phyloP scores from a whole-genome alignment of 1,140 invertebrate species.

The Acyrthosiphon pisum region DNA sequence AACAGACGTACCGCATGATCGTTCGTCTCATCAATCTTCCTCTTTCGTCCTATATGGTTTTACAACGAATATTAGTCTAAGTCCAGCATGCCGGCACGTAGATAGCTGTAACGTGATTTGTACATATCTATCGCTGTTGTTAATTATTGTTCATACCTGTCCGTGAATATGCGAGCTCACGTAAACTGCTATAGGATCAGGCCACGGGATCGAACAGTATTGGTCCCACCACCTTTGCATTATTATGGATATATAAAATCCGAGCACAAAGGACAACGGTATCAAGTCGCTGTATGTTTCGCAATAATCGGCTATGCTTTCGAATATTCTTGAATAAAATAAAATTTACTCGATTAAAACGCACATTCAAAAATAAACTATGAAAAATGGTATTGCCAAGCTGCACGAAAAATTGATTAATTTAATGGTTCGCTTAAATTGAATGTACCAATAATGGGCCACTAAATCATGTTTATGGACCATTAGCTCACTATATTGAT shows the following conservation, averaged over 20 bases:
- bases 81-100: neutral
- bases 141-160: slow-evolving; percentile 64
- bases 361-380: neutral
- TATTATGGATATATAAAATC: slow-evolving; percentile 86
- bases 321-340: slow-evolving; percentile 69
- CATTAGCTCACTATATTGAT: too few species aligned
- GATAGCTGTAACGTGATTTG: neutral
- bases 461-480: too few species aligned
- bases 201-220: slow-evolving; percentile 80
- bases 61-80: neutral
- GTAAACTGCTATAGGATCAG: slow-evolving; percentile 82
- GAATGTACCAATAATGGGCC: too few species aligned
- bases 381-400: too few species aligned
- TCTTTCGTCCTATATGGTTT: slow-evolving; percentile 73
- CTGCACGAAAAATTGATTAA: too few species aligned
- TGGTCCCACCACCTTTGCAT: slow-evolving; percentile 94
- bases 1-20: slow-evolving; percentile 83
- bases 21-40: slow-evolving; percentile 88
- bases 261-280: slow-evolving; percentile 75
- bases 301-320: slow-evolving; percentile 80
- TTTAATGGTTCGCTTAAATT: too few species aligned
- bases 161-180: slow-evolving; percentile 78
- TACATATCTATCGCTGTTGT: neutral
- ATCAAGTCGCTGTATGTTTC: slow-evolving; percentile 80
- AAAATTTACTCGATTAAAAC: neutral